A percentile compares a stretch with the other conserved stretches of the same genome.
phyloP scores from a whole-genome alignment of 2,113 vertebrate species.

The Cynopterus brachyotis region DNA sequence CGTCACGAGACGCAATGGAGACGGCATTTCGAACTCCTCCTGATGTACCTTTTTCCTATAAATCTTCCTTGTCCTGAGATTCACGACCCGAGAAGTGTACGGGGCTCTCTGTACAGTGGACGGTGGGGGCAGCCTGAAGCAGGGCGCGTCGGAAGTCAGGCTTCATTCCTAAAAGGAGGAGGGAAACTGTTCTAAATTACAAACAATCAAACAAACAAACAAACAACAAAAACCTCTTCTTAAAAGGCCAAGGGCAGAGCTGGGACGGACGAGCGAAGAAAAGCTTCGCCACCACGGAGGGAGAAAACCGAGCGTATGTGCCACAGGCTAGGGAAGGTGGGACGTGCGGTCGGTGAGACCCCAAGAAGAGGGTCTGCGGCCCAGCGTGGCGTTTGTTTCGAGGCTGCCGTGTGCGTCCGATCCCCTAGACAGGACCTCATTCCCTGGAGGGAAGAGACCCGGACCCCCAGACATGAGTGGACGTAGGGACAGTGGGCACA shows the following conservation, averaged over 20 bases:
- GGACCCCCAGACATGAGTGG: not conserved
- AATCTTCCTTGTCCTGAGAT: not conserved
- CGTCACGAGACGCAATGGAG: not conserved
- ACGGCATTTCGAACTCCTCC: not conserved
- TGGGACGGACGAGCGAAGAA: not conserved
- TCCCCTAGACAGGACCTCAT: not conserved
- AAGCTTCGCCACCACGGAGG: not conserved
- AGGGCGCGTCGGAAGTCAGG: too few relatives aligned
- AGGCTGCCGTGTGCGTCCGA: not conserved
- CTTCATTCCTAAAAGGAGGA: not conserved
- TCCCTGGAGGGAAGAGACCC: not conserved
- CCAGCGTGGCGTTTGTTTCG: fast-evolving
- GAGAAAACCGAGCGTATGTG: too few relatives aligned
- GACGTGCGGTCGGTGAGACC: too few relatives aligned
- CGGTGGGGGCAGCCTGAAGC: too few relatives aligned
- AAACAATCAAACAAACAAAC: too few relatives aligned
- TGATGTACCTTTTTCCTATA: not conserved
- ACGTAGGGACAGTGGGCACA: not conserved
- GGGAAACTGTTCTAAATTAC: not conserved
- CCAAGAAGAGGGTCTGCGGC: not conserved
- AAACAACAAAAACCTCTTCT: not conserved
- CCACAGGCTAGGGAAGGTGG: not conserved
- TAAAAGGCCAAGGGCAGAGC: not conserved
- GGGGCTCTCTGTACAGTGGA: not conserved
- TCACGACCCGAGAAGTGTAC: not conserved